These are phyloP conservation scores for Lycopodina hypogea DNA, from an alignment of 37 sponge, comb jelly and placozoan genomes.

Conservation along the genomic window DNA sequence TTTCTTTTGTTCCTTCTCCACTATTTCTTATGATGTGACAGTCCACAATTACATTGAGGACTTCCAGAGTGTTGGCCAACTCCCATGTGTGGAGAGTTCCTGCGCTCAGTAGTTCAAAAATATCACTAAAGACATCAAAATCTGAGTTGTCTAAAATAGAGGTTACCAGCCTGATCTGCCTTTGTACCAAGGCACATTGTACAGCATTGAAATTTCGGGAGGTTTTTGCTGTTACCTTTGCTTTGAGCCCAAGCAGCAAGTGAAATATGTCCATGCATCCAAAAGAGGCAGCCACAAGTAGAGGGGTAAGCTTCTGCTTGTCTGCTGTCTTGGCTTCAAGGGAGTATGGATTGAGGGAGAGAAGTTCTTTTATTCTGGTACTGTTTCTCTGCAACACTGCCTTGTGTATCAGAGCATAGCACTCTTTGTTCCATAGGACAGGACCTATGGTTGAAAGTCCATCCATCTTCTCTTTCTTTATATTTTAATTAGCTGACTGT, in stretches of 20 bases:
- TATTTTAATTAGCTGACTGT: too few relatives aligned
- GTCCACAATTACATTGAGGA: slow-evolving; percentile 1
- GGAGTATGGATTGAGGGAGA: not conserved
- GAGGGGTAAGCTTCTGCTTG: slow-evolving; percentile 16
- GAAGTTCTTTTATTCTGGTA: not conserved
- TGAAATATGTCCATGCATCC: slow-evolving; percentile 24
- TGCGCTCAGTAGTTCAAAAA: not conserved
- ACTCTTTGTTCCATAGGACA: slow-evolving; percentile 5
- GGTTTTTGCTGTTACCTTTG: not conserved
- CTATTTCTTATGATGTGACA: not conserved
- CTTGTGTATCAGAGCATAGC: slow-evolving; percentile 21
- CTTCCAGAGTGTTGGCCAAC: not conserved
- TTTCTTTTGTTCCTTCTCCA: not conserved
- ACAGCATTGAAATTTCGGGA: slow-evolving; percentile 10
- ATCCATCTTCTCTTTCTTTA: too few relatives aligned
- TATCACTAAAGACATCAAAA: slow-evolving; percentile 6
- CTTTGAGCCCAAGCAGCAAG: slow-evolving; percentile 11
- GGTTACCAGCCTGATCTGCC: slow-evolving; percentile 4
- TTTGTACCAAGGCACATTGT: slow-evolving; percentile 14
- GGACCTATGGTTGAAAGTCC: too few relatives aligned
- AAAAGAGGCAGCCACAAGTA: slow-evolving; percentile 29
- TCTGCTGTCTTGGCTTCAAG: slow-evolving; percentile 9
- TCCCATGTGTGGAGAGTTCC: not conserved
- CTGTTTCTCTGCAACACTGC: slow-evolving; percentile 23
- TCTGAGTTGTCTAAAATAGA: slow-evolving; percentile 1